Percentiles rank a stretch among this genome's conserved stretches.
Conservation (phyloP, 2,888 invertebrate genomes). For the Ceramica pisi region DNA sequence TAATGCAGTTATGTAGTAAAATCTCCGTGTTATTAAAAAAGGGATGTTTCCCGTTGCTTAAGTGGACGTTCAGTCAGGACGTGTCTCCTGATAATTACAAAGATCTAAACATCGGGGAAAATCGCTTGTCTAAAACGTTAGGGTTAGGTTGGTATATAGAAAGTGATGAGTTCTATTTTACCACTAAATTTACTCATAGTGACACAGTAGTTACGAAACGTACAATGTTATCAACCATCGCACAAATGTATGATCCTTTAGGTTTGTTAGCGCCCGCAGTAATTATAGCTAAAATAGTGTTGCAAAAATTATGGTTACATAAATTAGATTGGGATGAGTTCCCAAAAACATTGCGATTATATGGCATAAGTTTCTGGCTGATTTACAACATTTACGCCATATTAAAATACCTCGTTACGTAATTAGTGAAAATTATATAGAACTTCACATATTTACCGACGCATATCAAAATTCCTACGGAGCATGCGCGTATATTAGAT, state of each 20-base stretch:
- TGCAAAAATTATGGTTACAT: conserved; percentile 20
- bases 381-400: not conserved
- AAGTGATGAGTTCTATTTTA: conserved; percentile 18
- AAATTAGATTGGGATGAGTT: conserved; percentile 26
- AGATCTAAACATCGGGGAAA: conserved; percentile 14
- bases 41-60: conserved; percentile 14
- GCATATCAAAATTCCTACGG: conserved; percentile 30
- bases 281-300: conserved; percentile 3
- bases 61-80: conserved; percentile 18
- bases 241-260: conserved; percentile 19
- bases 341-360: not conserved
- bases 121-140: conserved; percentile 6
- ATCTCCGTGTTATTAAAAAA: not conserved
- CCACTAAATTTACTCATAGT: not conserved
- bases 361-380: conserved; percentile 14
- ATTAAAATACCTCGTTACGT: not conserved
- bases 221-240: conserved; percentile 18
- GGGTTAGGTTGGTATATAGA: conserved; percentile 19
- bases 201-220: conserved; percentile 8
- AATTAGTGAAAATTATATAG: not conserved
- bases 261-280: conserved; percentile 9
- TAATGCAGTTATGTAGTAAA: conserved; percentile 18
- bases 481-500: conserved; percentile 17
- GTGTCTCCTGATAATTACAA: not conserved
- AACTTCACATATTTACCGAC: conserved; percentile 24